Evolutionary conservation across 2,797 vertebrate genomes (phyloP), one percentile per base, ranked within the genome.

Genomic region (Spondyliosoma cantharus): DNA sequence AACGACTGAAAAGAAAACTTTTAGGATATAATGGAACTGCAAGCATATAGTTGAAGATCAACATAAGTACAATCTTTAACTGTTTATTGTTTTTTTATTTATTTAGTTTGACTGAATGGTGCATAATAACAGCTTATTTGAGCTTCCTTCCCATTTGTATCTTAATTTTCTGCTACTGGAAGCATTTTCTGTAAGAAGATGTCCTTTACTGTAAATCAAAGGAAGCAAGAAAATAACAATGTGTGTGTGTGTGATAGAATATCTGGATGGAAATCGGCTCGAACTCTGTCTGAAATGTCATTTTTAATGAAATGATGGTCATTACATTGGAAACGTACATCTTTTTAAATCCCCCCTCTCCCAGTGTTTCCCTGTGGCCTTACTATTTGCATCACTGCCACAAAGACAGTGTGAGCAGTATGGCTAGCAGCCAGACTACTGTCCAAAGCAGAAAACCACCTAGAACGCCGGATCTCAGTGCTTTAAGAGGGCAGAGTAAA

Each of bases 91-190:
- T 25, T 37, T 37, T 50, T 43, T 42, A 7, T 12, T 15, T 14
- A 43, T 15, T 49, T 58, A 42, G 9, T 43, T 2, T 32, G 16
- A 53, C 15, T 57, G 24, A n/a, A 64, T 50, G 17, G 29, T 27
- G 29, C 11, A 29, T 52, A 29, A 60, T 67, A 19, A 59, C 56
- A 43, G 46, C 64, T 60, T 29, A 17, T 59, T 58, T 72, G 58
- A 27, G n/a, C 57, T 52, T 50, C 49, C 49, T 46, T 58, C 54
- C 8, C 5, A 43, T 42, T 60, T 14, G 1, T 59, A 58, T 32
- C 43, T 22, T 19, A 29, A 48, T n/a, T 13, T 59, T 25, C 17
- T 46, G 11, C 24, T 45, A 27, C 49, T 53, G 32, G 19, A 27
- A 71, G 29, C 48, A 11, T 45, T 53, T 52, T 37, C 48, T 62